These are phyloP conservation scores for Grammomys surdaster DNA, from an alignment of 2,113 vertebrate genomes.

Conservation along the genomic window DNA sequence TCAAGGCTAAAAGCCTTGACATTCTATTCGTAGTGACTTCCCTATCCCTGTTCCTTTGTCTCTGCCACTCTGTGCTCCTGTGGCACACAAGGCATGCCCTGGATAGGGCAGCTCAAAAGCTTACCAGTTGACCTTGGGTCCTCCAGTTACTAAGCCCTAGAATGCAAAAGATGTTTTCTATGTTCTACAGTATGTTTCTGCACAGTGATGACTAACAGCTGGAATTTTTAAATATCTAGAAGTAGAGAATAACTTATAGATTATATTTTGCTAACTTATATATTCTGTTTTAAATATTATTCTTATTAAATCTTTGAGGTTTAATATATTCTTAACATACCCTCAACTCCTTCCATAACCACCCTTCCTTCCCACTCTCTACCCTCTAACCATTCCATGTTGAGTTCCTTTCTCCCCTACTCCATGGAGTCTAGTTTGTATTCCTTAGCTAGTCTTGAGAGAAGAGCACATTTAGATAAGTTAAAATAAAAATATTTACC, in stretches of 20 bases:
- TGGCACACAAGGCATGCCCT: neutral
- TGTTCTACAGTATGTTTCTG: neutral
- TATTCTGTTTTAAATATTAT: neutral
- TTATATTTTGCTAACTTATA: neutral
- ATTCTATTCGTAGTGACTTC: neutral
- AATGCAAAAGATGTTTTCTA: neutral
- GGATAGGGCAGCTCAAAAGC: neutral
- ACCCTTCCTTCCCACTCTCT: neutral
- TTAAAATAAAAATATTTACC: neutral
- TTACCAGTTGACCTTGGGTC: neutral
- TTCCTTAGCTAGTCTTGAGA: neutral
- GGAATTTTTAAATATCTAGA: neutral
- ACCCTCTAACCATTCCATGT: neutral
- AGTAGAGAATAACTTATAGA: neutral
- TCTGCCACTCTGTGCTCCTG: accelerated
- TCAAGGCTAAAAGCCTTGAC: neutral
- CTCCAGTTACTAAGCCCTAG: neutral
- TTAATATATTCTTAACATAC: neutral
- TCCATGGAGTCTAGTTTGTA: neutral
- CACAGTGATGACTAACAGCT: neutral
- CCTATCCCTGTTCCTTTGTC: neutral
- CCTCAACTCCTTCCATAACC: neutral
- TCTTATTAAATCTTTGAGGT: neutral
- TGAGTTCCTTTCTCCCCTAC: neutral
- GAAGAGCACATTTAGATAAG: neutral